These are phyloP conservation scores for Linnaemya tessellans DNA, from an alignment of 2,888 invertebrate species.

Conservation along the genomic window DNA sequence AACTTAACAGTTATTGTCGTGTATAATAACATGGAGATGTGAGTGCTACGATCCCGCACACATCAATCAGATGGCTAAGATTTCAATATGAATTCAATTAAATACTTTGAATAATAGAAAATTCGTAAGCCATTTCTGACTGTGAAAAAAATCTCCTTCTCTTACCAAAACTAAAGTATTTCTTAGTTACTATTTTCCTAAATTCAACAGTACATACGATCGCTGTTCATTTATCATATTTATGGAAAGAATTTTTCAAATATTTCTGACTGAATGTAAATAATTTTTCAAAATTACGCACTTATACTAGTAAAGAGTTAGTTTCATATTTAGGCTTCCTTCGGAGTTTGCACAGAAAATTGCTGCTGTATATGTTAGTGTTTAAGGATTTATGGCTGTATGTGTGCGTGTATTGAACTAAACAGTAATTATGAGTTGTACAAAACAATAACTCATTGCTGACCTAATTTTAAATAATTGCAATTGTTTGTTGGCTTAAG, in stretches of 20 bases:
- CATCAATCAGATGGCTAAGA: too few relatives aligned
- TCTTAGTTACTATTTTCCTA: background rate
- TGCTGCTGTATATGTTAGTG: background rate
- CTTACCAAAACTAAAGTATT: background rate
- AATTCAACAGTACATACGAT: background rate
- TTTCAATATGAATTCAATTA: background rate
- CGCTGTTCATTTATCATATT: slow-evolving; percentile 9
- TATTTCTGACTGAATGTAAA: slow-evolving; percentile 18
- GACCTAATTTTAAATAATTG: slow-evolving; percentile 58
- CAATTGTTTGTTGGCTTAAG: slow-evolving; percentile 16
- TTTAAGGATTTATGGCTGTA: background rate
- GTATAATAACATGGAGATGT: too few relatives aligned
- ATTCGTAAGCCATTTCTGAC: background rate
- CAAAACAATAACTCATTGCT: slow-evolving; percentile 53
- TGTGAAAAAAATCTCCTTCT: too few relatives aligned
- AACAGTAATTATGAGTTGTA: slow-evolving; percentile 49
- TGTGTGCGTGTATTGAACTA: slow-evolving; percentile 12
- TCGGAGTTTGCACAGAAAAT: background rate
- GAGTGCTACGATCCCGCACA: too few relatives aligned
- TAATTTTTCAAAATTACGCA: background rate
- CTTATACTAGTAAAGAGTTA: background rate
- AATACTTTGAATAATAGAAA: background rate
- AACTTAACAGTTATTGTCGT: too few relatives aligned
- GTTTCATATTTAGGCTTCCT: background rate
- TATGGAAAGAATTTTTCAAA: slow-evolving; percentile 32